Conservation (phyloP, 2,113 vertebrate species). For the Colius striatus region DNA sequence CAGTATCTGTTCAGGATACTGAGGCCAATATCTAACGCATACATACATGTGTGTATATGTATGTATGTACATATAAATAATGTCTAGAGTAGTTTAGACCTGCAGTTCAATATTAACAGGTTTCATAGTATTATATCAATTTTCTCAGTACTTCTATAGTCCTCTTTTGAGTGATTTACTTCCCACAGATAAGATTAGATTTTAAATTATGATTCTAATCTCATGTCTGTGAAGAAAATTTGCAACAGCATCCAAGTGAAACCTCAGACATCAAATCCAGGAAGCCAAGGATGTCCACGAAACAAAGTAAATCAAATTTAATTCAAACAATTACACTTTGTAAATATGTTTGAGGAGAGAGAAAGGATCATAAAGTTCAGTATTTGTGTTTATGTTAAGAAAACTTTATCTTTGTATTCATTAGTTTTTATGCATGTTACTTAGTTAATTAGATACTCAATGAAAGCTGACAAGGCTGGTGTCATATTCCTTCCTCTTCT, state of each 20-base stretch:
- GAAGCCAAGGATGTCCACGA: not conserved
- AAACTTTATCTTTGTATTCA: not conserved
- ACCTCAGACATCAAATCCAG: not conserved
- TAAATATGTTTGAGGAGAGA: not conserved
- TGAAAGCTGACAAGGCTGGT: not conserved
- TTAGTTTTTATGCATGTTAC: not conserved
- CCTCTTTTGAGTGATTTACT: not conserved
- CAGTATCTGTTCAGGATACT: not conserved
- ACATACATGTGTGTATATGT: accelerated
- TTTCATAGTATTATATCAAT: not conserved
- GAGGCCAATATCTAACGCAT: not conserved
- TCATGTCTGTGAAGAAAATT: not conserved
- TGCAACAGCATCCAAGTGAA: not conserved
- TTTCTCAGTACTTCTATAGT: not conserved
- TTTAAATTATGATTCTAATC: not conserved
- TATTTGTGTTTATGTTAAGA: not conserved
- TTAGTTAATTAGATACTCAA: not conserved
- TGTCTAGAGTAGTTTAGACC: not conserved
- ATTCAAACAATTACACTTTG: not conserved
- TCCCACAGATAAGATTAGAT: not conserved
- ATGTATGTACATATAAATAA: not conserved
- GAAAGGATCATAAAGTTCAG: not conserved
- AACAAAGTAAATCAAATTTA: not conserved
- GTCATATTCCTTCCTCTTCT: not conserved
- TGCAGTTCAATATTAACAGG: not conserved